Percentiles rank a stretch among this genome's conserved stretches.
phyloP scores from a whole-genome alignment of 2,113 vertebrate genomes.

The Epinephelus cyanopodus region DNA sequence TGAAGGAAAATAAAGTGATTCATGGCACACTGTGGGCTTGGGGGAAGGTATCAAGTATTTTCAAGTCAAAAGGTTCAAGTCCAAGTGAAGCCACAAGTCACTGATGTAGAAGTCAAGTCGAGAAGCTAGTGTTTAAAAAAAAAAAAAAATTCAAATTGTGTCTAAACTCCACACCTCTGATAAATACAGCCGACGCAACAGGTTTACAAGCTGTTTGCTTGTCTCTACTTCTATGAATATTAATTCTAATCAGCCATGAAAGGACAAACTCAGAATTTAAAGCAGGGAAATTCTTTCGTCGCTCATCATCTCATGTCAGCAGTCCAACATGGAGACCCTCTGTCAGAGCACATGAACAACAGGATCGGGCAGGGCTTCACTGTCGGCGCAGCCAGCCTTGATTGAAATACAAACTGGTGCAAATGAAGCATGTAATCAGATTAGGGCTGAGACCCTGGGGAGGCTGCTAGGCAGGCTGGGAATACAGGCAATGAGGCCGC shows the following conservation, averaged over 20 bases:
- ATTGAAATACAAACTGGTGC: slow-evolving; percentile 96
- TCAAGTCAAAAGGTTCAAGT: no score
- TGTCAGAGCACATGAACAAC: slow-evolving; percentile 86
- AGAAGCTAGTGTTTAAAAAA: no score
- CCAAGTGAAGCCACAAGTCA: no score
- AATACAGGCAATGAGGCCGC: slow-evolving; percentile 63
- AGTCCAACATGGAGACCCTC: slow-evolving; percentile 49
- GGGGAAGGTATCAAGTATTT: no score
- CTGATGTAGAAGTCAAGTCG: no score
- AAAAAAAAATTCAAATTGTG: no score
- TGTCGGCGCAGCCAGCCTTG: slow-evolving; percentile 89
- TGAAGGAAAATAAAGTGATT: no score
- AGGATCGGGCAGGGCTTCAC: slow-evolving; percentile 83
- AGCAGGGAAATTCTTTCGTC: slow-evolving; percentile 28
- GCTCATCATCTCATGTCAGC: slow-evolving; percentile 34
- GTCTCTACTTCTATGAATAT: background rate
- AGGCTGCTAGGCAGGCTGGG: slow-evolving; percentile 66
- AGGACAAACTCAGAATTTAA: background rate
- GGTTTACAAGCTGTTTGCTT: background rate
- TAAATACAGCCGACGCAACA: background rate
- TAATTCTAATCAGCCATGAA: background rate
- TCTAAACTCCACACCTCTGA: no score
- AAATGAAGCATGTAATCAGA: slow-evolving; percentile 99
- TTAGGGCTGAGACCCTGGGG: slow-evolving; percentile 84
- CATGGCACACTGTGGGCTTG: no score